phyloP scores from a whole-genome alignment of 2,888 invertebrate species.

The Plagiodera versicolora region DNA sequence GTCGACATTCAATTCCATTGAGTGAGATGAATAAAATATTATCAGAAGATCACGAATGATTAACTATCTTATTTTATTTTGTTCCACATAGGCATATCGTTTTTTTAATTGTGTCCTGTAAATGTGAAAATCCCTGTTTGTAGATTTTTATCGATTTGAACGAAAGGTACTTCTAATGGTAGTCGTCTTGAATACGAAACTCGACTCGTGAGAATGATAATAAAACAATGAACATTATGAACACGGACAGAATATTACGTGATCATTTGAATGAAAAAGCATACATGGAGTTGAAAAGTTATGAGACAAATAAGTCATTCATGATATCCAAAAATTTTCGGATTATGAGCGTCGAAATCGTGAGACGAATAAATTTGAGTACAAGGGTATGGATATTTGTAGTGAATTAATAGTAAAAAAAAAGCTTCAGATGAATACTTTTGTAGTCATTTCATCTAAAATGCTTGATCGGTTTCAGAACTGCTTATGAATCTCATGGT shows the following conservation, averaged over 20 bases:
- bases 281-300: slow-evolving; percentile 16
- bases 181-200: background rate
- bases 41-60: background rate
- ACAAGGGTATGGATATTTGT: background rate
- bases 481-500: too few species aligned
- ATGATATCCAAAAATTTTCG: background rate
- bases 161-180: background rate
- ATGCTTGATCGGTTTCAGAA: too few species aligned
- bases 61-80: background rate
- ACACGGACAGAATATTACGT: slow-evolving; percentile 27
- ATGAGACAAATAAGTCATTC: slow-evolving; percentile 6
- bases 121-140: background rate
- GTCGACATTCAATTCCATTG: background rate
- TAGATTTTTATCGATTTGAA: background rate
- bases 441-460: too few species aligned
- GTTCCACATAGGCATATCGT: background rate
- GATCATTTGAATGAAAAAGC: slow-evolving; percentile 33
- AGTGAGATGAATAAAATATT: background rate
- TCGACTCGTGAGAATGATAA: background rate
- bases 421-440: too few species aligned
- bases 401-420: too few species aligned
- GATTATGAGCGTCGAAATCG: background rate
- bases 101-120: background rate
- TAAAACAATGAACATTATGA: background rate
- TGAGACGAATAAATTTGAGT: background rate